Conservation (phyloP, 2,113 vertebrate species). For the Oreochromis spilurus region DNA sequence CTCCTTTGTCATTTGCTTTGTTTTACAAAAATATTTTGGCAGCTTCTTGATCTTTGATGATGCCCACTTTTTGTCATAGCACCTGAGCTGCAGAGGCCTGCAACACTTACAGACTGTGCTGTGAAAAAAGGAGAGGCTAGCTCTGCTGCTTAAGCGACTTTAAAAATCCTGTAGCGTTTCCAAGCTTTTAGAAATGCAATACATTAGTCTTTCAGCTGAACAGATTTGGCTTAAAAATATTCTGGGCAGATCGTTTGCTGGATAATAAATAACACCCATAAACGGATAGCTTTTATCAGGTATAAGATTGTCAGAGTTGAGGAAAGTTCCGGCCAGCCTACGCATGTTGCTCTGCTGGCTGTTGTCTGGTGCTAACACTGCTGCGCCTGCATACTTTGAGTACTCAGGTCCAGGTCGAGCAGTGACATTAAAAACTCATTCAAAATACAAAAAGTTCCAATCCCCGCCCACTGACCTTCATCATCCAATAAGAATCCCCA, state of each 20-base stretch:
- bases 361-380: background rate
- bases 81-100: background rate
- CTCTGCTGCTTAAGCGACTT: background rate
- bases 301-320: slow-evolving; percentile 26
- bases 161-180: background rate
- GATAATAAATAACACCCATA: slow-evolving; percentile 45
- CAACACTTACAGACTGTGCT: background rate
- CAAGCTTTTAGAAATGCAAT: background rate
- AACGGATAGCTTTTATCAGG: background rate
- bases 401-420: background rate
- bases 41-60: background rate
- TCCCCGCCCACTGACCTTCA: background rate
- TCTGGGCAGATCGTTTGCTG: background rate
- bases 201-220: background rate
- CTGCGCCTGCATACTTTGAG: background rate
- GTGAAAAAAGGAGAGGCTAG: background rate
- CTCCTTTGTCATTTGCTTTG: background rate
- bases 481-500: background rate
- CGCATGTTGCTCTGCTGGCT: background rate
- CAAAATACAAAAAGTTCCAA: background rate
- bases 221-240: slow-evolving; percentile 33
- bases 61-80: background rate
- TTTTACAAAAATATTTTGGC: background rate
- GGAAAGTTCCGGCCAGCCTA: background rate
- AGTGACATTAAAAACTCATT: background rate